A percentile compares a stretch with the other conserved stretches of the same genome.
Conservation (phyloP, 2,113 vertebrate species). For the Hypanus sabinus region DNA sequence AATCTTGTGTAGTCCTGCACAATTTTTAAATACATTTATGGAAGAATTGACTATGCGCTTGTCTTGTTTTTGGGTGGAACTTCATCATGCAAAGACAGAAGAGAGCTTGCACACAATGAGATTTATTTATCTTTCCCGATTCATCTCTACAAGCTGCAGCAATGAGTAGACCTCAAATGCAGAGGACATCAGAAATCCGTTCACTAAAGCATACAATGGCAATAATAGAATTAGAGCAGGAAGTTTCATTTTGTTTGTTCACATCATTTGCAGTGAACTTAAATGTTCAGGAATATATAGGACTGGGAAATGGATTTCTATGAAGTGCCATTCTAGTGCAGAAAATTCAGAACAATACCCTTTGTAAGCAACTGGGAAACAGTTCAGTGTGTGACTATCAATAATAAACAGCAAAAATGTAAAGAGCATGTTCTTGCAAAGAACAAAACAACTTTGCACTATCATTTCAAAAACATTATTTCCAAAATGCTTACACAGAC, state of each 20-base stretch:
- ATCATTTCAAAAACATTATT: background rate
- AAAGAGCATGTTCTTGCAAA: background rate
- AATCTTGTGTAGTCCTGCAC: no score
- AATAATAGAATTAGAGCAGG: background rate
- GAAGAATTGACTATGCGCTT: background rate
- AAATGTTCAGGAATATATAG: background rate
- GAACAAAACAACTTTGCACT: background rate
- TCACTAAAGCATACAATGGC: background rate
- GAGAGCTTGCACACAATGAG: background rate
- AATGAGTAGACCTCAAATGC: background rate
- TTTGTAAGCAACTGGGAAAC: background rate
- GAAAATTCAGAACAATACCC: background rate
- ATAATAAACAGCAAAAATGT: background rate
- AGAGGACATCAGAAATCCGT: background rate
- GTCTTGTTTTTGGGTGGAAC: background rate
- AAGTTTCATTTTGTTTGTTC: background rate
- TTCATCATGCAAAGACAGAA: no score
- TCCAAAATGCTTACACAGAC: background rate
- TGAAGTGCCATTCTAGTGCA: background rate
- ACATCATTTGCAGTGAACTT: background rate
- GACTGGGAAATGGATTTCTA: background rate
- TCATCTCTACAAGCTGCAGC: background rate
- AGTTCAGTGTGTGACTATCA: background rate
- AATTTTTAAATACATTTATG: background rate
- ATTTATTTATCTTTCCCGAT: background rate